A percentile compares a stretch with the other conserved stretches of the same genome.
These are phyloP conservation scores for Salpingus planirostris DNA, from an alignment of 2,888 invertebrate species.

Conservation along the genomic window DNA sequence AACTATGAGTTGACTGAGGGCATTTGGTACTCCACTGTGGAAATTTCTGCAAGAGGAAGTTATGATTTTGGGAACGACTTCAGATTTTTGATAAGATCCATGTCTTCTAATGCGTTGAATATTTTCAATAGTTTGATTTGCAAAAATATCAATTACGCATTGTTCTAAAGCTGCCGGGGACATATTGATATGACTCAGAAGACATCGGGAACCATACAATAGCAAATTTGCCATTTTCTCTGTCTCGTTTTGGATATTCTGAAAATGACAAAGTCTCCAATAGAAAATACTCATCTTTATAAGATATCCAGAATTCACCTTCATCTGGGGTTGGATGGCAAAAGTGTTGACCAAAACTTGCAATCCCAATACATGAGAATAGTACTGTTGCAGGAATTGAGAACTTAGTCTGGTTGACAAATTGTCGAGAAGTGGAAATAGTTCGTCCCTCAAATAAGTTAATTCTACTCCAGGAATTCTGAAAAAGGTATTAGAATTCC, in stretches of 20 bases:
- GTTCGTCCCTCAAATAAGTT: conserved; percentile 47
- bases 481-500: conserved; percentile 21
- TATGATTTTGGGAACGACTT: conserved; percentile 31
- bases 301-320: too few species aligned
- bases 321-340: conserved; percentile 36
- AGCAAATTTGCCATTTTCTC: conserved; percentile 38
- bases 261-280: too few species aligned
- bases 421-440: conserved; percentile 44
- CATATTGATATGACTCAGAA: conserved; percentile 44
- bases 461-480: conserved; percentile 63
- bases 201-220: conserved; percentile 36
- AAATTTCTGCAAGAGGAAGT: conserved; percentile 33
- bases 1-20: conserved; percentile 35
- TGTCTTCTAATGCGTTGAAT: conserved; percentile 30
- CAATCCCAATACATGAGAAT: conserved; percentile 66
- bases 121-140: conserved; percentile 35
- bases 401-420: conserved; percentile 58
- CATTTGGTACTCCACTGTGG: conserved; percentile 36
- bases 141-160: conserved; percentile 35
- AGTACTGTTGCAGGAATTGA: conserved; percentile 71
- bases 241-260: too few species aligned
- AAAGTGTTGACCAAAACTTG: conserved; percentile 77
- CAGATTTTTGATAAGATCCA: conserved; percentile 32
- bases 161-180: conserved; percentile 40
- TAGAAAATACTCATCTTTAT: too few species aligned